These are phyloP conservation scores for Schmidtea mediterranea DNA, from an alignment of 1,140 invertebrate genomes.

Conservation along the genomic window DNA sequence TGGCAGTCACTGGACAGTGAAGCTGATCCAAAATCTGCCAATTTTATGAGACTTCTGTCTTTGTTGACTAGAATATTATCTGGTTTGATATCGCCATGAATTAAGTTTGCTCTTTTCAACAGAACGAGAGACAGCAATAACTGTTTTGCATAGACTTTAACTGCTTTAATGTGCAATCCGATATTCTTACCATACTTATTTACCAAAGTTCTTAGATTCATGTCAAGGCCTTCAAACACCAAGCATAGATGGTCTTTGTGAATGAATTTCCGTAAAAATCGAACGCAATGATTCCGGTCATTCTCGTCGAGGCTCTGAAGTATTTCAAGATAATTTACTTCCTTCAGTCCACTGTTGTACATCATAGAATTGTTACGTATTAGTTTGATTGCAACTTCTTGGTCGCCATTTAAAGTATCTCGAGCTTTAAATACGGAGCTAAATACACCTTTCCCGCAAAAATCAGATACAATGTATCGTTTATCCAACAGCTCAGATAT, in stretches of 20 bases:
- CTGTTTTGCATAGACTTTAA: constrained; percentile 84
- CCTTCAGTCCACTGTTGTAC: constrained; percentile 85
- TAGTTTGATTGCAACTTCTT: constrained; percentile 92
- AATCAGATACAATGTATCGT: constrained; percentile 73
- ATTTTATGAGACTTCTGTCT: constrained; percentile 69
- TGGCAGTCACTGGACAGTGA: constrained; percentile 70
- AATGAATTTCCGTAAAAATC: constrained; percentile 46
- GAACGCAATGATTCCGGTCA: constrained; percentile 80
- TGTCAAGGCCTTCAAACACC: constrained; percentile 71
- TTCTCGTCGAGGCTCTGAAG: constrained; percentile 89
- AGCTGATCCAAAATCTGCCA: constrained; percentile 96
- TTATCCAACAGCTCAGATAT: constrained; percentile 76
- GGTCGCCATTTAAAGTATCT: constrained; percentile 51
- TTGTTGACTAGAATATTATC: constrained; percentile 96
- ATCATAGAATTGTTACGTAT: constrained; percentile 98
- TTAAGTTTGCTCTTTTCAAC: constrained; percentile 71
- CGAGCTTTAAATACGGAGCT: constrained; percentile 81
- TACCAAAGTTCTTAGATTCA: constrained; percentile 43
- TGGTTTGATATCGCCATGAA: constrained; percentile 97
- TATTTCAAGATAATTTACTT: constrained; percentile 70
- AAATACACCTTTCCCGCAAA: constrained; percentile 93
- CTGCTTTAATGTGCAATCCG: constrained; percentile 83
- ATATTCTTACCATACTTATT: constrained; percentile 95
- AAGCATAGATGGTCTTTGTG: constrained; percentile 91
- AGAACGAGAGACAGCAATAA: constrained; percentile 69